Evolutionary conservation across 2,113 vertebrate species (phyloP), one percentile per base, ranked within the genome.

Genomic region (Lepus timidus): DNA sequence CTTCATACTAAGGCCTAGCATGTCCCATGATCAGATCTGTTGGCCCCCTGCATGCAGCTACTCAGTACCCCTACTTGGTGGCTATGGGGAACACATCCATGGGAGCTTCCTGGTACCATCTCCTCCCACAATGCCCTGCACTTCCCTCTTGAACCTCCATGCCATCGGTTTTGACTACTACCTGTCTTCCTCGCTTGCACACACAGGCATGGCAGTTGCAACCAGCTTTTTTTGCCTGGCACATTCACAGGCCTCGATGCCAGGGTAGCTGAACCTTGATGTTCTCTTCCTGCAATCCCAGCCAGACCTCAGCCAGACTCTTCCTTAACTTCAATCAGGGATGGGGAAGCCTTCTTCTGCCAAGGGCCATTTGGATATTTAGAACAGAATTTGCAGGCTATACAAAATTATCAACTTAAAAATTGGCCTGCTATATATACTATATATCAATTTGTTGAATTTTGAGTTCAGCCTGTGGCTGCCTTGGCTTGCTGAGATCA

Each of bases 261-360:
- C 13, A 61, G 9, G 71, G 14, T 5, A 94, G 36, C 6, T 27
- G 11, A 96, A 94, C 22, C 33, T 12, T 33, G 65, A 55, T 23
- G 23, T 70, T 55, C 84, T 78, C 55, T 82, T 52, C 75, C 62
- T 81, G 65, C 64, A 64, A 44, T 82, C 74, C 70, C 81, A 91
- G 14, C 67, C 9, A 61, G n/a, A 10, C 68, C 13, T 14, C 27
- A 94, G 65, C 44, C 64, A 79, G 78, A 74, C 31, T 7, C 73
- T 74, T 64, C 61, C 51, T 93, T 44, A 82, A 61, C 4, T 67
- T 9, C 68, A 70, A n/a, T 76, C 12, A 58, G 55, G 14, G 55
- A 3, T 58, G 55, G 55, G 55, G 12, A 58, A 58, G 14, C 55
- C 55, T 58, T 58, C 13, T 58, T 58, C 13, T 58, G 55, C 19